phyloP scores from a whole-genome alignment of 2,888 invertebrate species.

The Liposcelis brunnea region DNA sequence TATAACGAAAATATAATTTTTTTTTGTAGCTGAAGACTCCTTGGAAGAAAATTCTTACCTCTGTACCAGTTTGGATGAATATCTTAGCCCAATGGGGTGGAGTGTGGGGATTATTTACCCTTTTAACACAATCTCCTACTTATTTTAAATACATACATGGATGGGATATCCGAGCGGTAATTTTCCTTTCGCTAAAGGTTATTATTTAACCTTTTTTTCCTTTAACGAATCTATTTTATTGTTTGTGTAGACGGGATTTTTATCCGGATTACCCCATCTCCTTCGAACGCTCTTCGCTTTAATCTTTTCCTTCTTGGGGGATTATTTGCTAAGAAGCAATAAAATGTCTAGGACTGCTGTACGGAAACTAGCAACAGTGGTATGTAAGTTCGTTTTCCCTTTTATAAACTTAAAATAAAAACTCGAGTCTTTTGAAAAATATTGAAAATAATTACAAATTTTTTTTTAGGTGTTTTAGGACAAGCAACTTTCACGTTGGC shows the following conservation, averaged over 20 bases:
- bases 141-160: slow-evolving; percentile 52
- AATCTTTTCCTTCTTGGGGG: slow-evolving; percentile 36
- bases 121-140: slow-evolving; percentile 51
- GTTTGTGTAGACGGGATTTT: slow-evolving; percentile 33
- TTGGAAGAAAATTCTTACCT: slow-evolving; percentile 40
- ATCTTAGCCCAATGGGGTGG: slow-evolving; percentile 46
- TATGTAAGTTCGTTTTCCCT: slow-evolving; percentile 29
- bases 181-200: slow-evolving; percentile 16
- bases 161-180: slow-evolving; percentile 46
- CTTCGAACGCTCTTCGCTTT: slow-evolving; percentile 40
- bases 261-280: slow-evolving; percentile 44
- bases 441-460: background rate
- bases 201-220: background rate
- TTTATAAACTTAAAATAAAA: background rate
- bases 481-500: slow-evolving; percentile 44
- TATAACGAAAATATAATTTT: too few relatives aligned
- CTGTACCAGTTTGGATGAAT: slow-evolving; percentile 44
- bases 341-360: slow-evolving; percentile 41
- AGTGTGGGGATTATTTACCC: slow-evolving; percentile 49
- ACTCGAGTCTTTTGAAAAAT: background rate
- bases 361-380: slow-evolving; percentile 40
- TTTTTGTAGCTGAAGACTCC: slow-evolving; percentile 33
- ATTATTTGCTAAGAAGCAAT: slow-evolving; percentile 37
- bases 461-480: slow-evolving; percentile 32
- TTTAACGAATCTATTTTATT: slow-evolving; percentile 4